Percentiles rank a stretch among this genome's conserved stretches.
These are phyloP conservation scores for Pituophis catenifer DNA, from an alignment of 2,113 vertebrate species.

Conservation along the genomic window DNA sequence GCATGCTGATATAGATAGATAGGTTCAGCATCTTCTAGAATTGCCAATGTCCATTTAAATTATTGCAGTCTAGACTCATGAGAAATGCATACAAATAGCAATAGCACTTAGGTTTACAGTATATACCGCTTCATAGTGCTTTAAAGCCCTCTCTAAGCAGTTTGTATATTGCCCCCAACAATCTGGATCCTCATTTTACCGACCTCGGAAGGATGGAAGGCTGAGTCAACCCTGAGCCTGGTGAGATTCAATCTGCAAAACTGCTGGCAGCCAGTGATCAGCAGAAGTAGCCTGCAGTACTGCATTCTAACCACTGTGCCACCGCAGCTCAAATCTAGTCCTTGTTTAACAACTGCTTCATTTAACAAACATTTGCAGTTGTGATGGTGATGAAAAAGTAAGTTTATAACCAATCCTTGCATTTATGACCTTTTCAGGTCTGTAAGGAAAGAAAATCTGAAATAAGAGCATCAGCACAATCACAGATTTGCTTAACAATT, in stretches of 20 bases:
- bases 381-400: neutral
- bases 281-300: too few relatives aligned
- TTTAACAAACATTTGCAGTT: neutral
- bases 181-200: too few relatives aligned
- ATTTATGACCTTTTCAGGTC: neutral
- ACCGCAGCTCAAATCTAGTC: neutral
- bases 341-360: neutral
- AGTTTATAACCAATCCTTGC: neutral
- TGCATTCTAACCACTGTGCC: too few relatives aligned
- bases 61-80: neutral
- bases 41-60: neutral
- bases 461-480: neutral
- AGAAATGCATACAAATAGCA: neutral
- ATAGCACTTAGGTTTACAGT: too few relatives aligned
- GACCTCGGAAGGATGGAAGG: too few relatives aligned
- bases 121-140: too few relatives aligned
- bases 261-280: too few relatives aligned
- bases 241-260: too few relatives aligned
- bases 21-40: neutral
- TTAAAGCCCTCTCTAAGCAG: too few relatives aligned
- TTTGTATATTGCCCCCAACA: too few relatives aligned
- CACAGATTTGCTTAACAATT: fast-evolving
- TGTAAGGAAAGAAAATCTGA: neutral
- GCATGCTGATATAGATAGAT: neutral
- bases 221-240: too few relatives aligned